Base-by-base conservation (phyloP, 2,888 invertebrate genomes). In the Synanthedon tipuliformis region DNA sequence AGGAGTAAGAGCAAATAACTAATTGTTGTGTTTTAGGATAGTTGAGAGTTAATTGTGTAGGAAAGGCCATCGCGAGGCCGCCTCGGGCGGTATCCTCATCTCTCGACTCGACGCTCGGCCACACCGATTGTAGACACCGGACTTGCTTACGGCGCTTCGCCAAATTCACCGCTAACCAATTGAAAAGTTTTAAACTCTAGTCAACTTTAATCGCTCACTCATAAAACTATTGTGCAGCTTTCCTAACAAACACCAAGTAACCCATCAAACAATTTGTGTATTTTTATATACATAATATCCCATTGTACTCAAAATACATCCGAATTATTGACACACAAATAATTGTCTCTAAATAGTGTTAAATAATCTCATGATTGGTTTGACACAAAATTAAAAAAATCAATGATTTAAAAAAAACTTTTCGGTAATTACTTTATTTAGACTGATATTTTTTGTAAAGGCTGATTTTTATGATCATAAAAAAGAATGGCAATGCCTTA, bases 41-140 rank as follows among this genome's bases (percentile, higher is more conserved):
- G 82, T 85, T 80, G 76, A 77, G 76, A 83, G 85, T 82, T 85
- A 84, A 84, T 86, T 85, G 81, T 79, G 73, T 72, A 64, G 71
- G 68, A 70, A 64, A 67, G 68, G 62, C 66, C 65, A 58, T 59
- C 66, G 71, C 60, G 69, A 65, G 62, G 63, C 56, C 61, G 81
- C 77, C 78, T 72, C 72, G 61, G 78, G 78, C 78, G 71, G 34
- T 34, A 10, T 34, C 61, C 63, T 56, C 23, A 23, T 56, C 62
- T 56, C 66, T 64, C 70, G 59, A 60, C 55, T 59, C 57, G 56
- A 56, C 34, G 34, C 34, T 34, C 34, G 34, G 8, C 34, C 34
- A 34, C 34, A 34, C 34, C 34, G 34, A 34, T 34, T 34, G 34
- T 34, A 34, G 4, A 41, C 57, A 48, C 34, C 34, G 56, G 54